Evolutionary conservation across 2,797 vertebrate species (phyloP), one percentile per base, ranked within the genome.

Genomic region (Danio albolineatus): DNA sequence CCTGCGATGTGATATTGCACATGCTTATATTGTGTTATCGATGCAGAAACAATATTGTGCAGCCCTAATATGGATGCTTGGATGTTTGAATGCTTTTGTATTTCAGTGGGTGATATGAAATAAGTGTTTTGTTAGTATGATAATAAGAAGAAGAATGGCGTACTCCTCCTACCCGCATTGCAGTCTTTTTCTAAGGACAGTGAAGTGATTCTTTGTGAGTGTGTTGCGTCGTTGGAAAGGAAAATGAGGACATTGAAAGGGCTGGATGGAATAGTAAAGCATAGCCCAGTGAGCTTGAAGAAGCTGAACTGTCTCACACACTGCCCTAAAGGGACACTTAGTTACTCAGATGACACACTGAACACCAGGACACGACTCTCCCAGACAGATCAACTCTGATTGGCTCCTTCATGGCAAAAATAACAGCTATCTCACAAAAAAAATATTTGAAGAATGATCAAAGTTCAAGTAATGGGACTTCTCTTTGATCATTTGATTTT

Each of bases 151-250:
- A 72, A 28, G 70, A 59, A 59, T 59, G 53, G 13, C 41, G 21
- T 19, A 64, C 64, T 70, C 76, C 7, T 56, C 41, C 59, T 49
- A 28, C 21, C 43, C 61, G 39, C 64, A 21, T 69, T 46, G 43
- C 43, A 59, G 14, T 76, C 19, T 13, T 57, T 49, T 59, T 71
- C 48, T 28, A 21, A 44, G 69, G 60, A 73, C 70, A 59, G 66
- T 78, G 46, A 69, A 79, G 59, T 44, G 39, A 62, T 75, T 83
- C 54, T 61, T 79, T 78, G 72, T 78, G 61, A 53, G 41, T 16
- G 1, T 71, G 65, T n/a, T 16, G 61, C 17, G n/a, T 65, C 21
- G 19, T 56, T n/a, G 17, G 56, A 36, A 48, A 70, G 77, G 66
- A 65, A 64, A 76, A 41, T 73, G 56, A 71, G 49, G 57, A 72